Conservation (phyloP, 2,113 vertebrate genomes). For the Lipophrys pholis region DNA sequence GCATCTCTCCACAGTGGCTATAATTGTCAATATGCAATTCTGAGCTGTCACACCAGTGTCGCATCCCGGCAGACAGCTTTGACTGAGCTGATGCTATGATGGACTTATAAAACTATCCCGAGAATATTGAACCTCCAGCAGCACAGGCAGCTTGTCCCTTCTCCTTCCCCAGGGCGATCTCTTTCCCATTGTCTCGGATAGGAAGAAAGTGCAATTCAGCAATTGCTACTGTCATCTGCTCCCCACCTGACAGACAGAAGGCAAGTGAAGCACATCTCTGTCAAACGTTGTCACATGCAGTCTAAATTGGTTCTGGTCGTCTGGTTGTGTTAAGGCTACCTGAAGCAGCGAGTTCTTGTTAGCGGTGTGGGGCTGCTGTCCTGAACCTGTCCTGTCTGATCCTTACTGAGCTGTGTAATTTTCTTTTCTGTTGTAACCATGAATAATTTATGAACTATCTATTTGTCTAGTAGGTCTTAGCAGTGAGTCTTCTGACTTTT, state of each 20-base stretch:
- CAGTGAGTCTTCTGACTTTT: background rate
- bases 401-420: constrained; percentile 52
- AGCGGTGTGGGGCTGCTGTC: too few species aligned
- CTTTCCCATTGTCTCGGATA: constrained; percentile 44
- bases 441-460: constrained; percentile 56
- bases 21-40: constrained; percentile 53
- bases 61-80: constrained; percentile 35
- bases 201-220: constrained; percentile 54
- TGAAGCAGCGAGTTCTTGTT: too few species aligned
- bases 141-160: constrained; percentile 30
- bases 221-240: constrained; percentile 34
- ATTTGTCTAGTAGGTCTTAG: constrained; percentile 39
- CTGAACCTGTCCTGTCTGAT: too few species aligned
- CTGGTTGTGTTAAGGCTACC: too few species aligned
- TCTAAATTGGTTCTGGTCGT: constrained; percentile 16
- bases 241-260: constrained; percentile 30
- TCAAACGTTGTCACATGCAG: constrained; percentile 20
- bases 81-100: constrained; percentile 48
- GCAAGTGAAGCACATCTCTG: constrained; percentile 28
- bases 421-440: constrained; percentile 39
- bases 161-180: constrained; percentile 36
- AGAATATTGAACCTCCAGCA: constrained; percentile 15
- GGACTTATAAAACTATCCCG: constrained; percentile 48
- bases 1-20: constrained; percentile 13
- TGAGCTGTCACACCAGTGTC: constrained; percentile 32